A percentile compares a stretch with the other conserved stretches of the same genome.
Evolutionary conservation across 1,140 invertebrate genomes (phyloP).

Genomic region (Drosophila kikkawai): DNA sequence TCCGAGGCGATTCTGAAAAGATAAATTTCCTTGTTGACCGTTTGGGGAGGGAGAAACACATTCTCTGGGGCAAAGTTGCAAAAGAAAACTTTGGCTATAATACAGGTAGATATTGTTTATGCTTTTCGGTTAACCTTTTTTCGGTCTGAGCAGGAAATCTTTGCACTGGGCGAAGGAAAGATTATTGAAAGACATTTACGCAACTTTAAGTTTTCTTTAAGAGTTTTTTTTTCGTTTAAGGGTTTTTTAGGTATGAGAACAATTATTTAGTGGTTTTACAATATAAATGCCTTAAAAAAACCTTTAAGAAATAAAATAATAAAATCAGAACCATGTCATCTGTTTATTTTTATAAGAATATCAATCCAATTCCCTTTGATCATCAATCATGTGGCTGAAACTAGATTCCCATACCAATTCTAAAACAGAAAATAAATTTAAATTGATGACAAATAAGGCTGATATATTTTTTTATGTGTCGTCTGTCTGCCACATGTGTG

Average conservation of each 20-base stretch:
- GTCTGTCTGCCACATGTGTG: slow-evolving; percentile 26
- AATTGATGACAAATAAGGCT: slow-evolving; percentile 16
- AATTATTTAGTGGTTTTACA: background rate
- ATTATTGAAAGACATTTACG: background rate
- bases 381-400: slow-evolving; percentile 1
- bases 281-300: background rate
- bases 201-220: background rate
- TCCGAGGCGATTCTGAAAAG: background rate
- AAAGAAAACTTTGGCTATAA: slow-evolving; percentile 61
- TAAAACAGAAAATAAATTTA: background rate
- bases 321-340: background rate
- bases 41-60: background rate
- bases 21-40: slow-evolving; percentile 10
- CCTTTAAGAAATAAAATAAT: no score
- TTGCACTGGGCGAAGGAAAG: background rate
- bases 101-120: slow-evolving; percentile 69
- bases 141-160: slow-evolving; percentile 14
- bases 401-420: no score
- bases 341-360: background rate
- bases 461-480: slow-evolving; percentile 32
- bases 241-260: background rate
- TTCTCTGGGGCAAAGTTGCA: slow-evolving; percentile 12
- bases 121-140: slow-evolving; percentile 50
- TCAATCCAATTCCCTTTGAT: background rate
- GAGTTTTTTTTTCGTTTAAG: background rate